A percentile compares a stretch with the other conserved stretches of the same genome.
phyloP scores from a whole-genome alignment of 2,888 invertebrate species.

The Trissonchulus latispiculum region DNA sequence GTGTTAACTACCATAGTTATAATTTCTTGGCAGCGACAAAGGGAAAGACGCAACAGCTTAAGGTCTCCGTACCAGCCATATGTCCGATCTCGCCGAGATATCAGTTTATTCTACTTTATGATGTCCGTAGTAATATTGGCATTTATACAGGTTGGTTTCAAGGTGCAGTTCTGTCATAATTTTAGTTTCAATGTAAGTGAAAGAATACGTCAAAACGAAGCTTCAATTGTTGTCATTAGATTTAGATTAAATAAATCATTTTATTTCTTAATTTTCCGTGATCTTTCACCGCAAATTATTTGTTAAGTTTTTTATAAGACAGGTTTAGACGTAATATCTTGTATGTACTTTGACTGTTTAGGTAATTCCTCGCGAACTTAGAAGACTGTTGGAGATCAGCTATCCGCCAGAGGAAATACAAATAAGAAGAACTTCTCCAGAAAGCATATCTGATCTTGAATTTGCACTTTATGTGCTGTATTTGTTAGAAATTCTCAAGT shows the following conservation, averaged over 20 bases:
- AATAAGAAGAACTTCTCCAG: background rate
- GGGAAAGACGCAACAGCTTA: background rate
- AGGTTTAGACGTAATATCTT: background rate
- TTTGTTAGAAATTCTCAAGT: background rate
- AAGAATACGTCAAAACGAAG: too few relatives aligned
- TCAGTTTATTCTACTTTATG: constrained; percentile 13
- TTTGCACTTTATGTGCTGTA: background rate
- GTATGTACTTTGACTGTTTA: background rate
- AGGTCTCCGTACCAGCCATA: background rate
- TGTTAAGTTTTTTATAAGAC: background rate
- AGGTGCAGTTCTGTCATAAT: too few relatives aligned
- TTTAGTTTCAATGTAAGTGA: too few relatives aligned
- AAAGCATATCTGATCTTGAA: background rate
- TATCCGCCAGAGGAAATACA: background rate
- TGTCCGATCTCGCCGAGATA: background rate
- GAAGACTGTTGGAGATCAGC: background rate
- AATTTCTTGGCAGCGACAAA: constrained; percentile 6
- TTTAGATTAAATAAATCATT: too few relatives aligned
- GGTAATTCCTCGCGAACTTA: constrained; percentile 15
- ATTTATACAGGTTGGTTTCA: constrained; percentile 19
- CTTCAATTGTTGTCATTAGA: too few relatives aligned
- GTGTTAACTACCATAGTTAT: background rate
- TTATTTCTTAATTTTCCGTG: too few relatives aligned
- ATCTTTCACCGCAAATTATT: too few relatives aligned
- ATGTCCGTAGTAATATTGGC: constrained; percentile 18